These are phyloP conservation scores for Natrix natrix DNA, from an alignment of 2,797 vertebrate species.

Conservation along the genomic window DNA sequence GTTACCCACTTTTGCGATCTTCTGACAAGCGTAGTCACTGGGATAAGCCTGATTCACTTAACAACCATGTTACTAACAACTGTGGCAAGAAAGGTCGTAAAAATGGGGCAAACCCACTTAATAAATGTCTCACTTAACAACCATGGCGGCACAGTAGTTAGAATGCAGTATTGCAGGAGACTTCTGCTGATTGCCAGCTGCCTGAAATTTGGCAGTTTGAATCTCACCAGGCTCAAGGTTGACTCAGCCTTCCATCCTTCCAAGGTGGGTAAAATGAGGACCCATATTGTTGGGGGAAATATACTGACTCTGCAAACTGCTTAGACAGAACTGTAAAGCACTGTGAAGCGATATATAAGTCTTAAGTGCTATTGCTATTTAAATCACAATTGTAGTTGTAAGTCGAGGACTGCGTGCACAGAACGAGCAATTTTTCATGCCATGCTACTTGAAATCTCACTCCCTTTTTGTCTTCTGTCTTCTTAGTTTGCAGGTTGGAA, in stretches of 20 bases:
- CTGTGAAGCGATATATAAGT: too few species aligned
- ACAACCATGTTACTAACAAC: neutral
- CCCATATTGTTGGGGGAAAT: too few species aligned
- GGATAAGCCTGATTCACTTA: neutral
- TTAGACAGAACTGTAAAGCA: too few species aligned
- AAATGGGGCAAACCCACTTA: neutral
- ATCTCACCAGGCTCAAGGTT: too few species aligned
- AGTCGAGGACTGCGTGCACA: neutral
- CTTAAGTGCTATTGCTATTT: neutral
- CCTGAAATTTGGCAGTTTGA: too few species aligned
- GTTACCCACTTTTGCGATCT: neutral
- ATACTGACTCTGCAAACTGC: too few species aligned
- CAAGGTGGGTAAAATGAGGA: too few species aligned
- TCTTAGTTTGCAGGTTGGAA: slow-evolving; percentile 78
- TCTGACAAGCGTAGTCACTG: neutral
- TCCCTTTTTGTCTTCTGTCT: neutral
- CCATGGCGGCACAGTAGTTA: too few species aligned
- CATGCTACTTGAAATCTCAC: neutral
- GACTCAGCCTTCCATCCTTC: too few species aligned
- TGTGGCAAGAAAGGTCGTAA: neutral
- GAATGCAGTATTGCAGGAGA: too few species aligned
- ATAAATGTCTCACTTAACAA: neutral
- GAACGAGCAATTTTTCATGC: neutral
- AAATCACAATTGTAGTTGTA: neutral
- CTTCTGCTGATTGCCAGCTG: too few species aligned